Evolutionary conservation across 2,888 invertebrate species (phyloP).

Genomic region (Plusia festucae): DNA sequence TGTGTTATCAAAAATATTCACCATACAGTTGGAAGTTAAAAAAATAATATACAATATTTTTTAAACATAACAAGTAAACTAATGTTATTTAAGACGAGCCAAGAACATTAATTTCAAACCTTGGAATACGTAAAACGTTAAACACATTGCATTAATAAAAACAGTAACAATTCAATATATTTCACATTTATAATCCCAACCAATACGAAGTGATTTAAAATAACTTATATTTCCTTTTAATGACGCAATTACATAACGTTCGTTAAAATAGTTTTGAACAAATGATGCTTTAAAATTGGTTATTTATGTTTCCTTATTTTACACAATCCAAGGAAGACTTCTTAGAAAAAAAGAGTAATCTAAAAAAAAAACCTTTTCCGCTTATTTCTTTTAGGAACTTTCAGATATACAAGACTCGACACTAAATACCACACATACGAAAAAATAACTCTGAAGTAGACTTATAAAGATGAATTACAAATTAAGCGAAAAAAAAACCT

Average conservation of each 20-base stretch:
- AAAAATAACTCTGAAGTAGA: too few relatives aligned
- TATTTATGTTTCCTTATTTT: not conserved
- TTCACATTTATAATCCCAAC: not conserved
- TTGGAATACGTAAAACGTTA: not conserved
- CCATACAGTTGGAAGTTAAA: too few relatives aligned
- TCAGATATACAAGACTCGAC: too few relatives aligned
- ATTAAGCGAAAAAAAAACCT: too few relatives aligned
- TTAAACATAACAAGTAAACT: not conserved
- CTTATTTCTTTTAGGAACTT: not conserved
- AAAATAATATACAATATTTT: too few relatives aligned
- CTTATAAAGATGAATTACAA: not conserved
- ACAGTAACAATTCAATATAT: too few relatives aligned
- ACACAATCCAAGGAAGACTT: too few relatives aligned
- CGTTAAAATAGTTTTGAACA: not conserved
- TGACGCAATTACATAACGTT: conserved; percentile 4
- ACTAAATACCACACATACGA: too few relatives aligned
- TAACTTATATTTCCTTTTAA: not conserved
- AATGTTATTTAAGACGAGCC: not conserved
- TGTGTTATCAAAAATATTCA: too few relatives aligned
- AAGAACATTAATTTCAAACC: too few relatives aligned
- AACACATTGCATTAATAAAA: not conserved
- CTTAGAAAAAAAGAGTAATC: too few relatives aligned
- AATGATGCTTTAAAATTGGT: not conserved
- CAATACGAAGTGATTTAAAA: too few relatives aligned
- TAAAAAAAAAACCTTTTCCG: not conserved